Percentiles rank a stretch among this genome's conserved stretches.
Conservation (phyloP, 2,797 vertebrate genomes). For the Podarcis siculus region DNA sequence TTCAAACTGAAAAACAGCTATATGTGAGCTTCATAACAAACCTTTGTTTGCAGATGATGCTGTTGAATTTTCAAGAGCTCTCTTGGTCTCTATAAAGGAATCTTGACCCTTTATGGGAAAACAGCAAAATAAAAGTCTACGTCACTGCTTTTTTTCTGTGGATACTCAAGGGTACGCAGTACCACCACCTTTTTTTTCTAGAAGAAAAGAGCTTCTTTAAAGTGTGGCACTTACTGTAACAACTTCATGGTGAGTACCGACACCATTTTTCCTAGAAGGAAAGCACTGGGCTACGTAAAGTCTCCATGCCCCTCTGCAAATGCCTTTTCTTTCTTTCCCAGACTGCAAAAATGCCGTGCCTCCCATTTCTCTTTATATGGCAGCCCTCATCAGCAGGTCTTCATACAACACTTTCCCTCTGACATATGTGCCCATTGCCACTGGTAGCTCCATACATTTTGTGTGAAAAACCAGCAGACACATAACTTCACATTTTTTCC, state of each 20-base stretch:
- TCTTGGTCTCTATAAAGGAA: background rate
- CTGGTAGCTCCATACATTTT: background rate
- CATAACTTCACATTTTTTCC: background rate
- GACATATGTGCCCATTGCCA: background rate
- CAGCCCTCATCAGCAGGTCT: background rate
- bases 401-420: constrained; percentile 14
- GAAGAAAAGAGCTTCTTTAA: too few relatives aligned
- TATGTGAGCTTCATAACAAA: background rate
- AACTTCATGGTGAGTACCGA: too few relatives aligned
- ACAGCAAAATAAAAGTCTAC: background rate
- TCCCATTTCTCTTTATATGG: background rate
- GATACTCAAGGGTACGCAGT: too few relatives aligned
- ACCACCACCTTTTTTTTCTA: too few relatives aligned
- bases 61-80: background rate
- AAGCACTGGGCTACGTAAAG: background rate
- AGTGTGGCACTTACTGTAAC: too few relatives aligned
- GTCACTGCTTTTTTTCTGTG: too few relatives aligned
- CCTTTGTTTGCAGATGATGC: background rate
- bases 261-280: too few relatives aligned
- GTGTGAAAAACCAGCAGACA: background rate
- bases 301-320: background rate
- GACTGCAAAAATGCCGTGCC: background rate
- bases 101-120: fast-evolving
- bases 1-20: background rate
- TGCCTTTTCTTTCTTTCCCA: background rate